Evolutionary conservation across 2,888 invertebrate genomes (phyloP).

Genomic region (Platycheirus albimanus): DNA sequence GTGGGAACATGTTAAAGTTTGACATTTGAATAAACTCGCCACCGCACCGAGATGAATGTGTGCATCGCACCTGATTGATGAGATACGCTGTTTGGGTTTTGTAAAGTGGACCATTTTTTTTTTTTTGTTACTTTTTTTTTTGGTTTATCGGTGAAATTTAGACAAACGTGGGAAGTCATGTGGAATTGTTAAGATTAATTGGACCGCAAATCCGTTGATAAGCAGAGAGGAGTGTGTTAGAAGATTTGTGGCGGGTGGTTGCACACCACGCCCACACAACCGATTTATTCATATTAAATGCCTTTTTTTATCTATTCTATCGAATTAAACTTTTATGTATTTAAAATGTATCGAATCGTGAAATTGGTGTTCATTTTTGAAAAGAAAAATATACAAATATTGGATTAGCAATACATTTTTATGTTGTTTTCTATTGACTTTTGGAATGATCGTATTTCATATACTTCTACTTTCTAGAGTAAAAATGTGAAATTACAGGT

Average conservation of each 20-base stretch:
- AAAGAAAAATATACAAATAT: too few relatives aligned
- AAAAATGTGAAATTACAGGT: too few relatives aligned
- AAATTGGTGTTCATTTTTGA: too few relatives aligned
- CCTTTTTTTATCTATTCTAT: too few relatives aligned
- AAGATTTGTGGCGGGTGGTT: not conserved
- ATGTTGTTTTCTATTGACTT: too few relatives aligned
- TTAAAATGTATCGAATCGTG: too few relatives aligned
- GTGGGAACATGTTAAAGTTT: constrained; percentile 18
- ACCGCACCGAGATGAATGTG: constrained; percentile 21
- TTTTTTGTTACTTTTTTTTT: not conserved
- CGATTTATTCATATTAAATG: too few relatives aligned
- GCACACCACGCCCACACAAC: too few relatives aligned
- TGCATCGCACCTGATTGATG: constrained; percentile 21
- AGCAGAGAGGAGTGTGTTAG: not conserved
- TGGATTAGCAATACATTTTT: too few relatives aligned
- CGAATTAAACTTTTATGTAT: too few relatives aligned
- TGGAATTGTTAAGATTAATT: constrained; percentile 25
- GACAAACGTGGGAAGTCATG: not conserved
- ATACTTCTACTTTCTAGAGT: too few relatives aligned
- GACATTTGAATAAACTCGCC: constrained; percentile 44
- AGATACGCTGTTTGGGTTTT: constrained; percentile 10
- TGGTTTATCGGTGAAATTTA: not conserved
- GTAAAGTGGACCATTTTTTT: constrained; percentile 19
- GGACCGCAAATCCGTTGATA: constrained; percentile 22
- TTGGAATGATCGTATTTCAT: too few relatives aligned